Evolutionary conservation across 37 sponge, comb jelly and placozoan genomes (phyloP).

Genomic region (Bolinopsis microptera): DNA sequence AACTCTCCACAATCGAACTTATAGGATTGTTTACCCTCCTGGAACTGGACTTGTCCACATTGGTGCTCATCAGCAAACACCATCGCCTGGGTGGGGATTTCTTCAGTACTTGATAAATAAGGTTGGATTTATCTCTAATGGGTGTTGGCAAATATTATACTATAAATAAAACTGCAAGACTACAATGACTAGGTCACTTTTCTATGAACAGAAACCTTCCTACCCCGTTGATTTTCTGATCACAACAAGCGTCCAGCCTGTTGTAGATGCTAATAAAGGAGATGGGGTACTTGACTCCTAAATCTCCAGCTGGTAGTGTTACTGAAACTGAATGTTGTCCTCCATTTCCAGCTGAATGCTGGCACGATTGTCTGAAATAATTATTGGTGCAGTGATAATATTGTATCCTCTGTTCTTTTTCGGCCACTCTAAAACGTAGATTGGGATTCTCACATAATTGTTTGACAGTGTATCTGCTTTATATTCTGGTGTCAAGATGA

Average conservation of each 20-base stretch:
- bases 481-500: too few species aligned
- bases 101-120: too few species aligned
- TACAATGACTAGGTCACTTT: too few species aligned
- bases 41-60: constrained; percentile 34
- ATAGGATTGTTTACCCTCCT: not conserved
- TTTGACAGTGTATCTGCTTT: too few species aligned
- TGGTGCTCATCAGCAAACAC: not conserved
- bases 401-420: too few species aligned
- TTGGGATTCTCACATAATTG: too few species aligned
- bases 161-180: not conserved
- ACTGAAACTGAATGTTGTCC: not conserved
- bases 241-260: not conserved
- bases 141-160: not conserved
- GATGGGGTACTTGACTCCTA: not conserved
- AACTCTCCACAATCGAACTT: not conserved
- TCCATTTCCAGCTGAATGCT: not conserved
- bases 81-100: not conserved
- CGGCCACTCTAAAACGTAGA: too few species aligned
- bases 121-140: not conserved
- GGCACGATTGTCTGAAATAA: not conserved
- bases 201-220: not conserved
- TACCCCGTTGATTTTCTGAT: not conserved
- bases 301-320: not conserved
- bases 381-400: too few species aligned
- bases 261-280: not conserved